phyloP scores from a whole-genome alignment of 2,888 invertebrate species.

The Cenopis cana region DNA sequence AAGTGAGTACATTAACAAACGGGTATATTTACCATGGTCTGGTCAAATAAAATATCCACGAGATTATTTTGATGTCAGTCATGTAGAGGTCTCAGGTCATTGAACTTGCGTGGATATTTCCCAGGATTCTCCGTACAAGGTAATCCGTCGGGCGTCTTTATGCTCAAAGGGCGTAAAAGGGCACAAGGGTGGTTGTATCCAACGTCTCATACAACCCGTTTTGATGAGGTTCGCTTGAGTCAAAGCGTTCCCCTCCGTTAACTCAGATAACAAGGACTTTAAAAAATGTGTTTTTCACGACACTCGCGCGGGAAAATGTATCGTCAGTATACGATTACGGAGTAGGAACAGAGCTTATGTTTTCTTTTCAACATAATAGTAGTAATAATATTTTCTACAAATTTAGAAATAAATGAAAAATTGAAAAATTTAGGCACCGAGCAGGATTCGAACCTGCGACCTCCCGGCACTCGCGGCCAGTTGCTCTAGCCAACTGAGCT shows the following conservation, averaged over 20 bases:
- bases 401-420: no score
- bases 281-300: constrained; percentile 18
- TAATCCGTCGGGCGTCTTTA: constrained; percentile 29
- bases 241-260: constrained; percentile 21
- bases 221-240: neutral
- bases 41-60: constrained; percentile 4
- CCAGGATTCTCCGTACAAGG: constrained; percentile 20
- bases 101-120: constrained; percentile 23
- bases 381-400: no score
- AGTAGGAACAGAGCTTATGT: neutral
- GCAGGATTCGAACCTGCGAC: no score
- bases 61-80: constrained; percentile 13
- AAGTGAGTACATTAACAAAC: constrained; percentile 1
- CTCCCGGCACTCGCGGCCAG: no score
- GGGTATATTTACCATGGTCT: neutral
- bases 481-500: no score
- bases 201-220: neutral
- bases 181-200: neutral
- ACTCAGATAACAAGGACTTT: constrained; percentile 21
- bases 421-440: no score
- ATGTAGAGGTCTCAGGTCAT: constrained; percentile 23
- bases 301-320: neutral
- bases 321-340: neutral
- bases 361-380: neutral
- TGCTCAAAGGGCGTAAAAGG: neutral